Conservation (phyloP, 2,797 vertebrate species). For the Falco cherrug region DNA sequence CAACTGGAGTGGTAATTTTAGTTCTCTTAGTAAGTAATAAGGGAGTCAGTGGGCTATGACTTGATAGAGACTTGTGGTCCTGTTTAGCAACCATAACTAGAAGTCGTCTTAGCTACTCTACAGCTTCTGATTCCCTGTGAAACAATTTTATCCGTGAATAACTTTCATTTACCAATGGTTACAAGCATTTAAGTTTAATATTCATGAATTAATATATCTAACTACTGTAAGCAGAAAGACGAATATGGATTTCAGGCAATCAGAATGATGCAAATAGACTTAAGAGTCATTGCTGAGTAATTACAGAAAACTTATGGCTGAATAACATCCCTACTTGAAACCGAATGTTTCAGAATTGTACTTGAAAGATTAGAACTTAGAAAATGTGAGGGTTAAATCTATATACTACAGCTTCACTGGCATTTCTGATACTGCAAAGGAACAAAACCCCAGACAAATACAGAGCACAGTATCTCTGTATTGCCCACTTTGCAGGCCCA, state of each 20-base stretch:
- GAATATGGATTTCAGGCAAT: background rate
- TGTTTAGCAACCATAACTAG: background rate
- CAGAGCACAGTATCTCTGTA: background rate
- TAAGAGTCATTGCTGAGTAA: background rate
- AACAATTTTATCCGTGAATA: background rate
- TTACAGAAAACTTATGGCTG: background rate
- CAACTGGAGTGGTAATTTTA: background rate
- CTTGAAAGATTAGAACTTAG: background rate
- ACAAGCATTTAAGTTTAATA: background rate
- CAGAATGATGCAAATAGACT: background rate
- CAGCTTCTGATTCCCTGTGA: background rate
- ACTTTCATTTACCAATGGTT: background rate
- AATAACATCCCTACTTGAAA: background rate
- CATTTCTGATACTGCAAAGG: background rate
- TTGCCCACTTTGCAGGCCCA: background rate
- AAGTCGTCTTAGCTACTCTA: background rate
- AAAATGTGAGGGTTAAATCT: background rate
- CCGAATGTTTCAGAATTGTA: fast-evolving
- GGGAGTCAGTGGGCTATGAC: background rate
- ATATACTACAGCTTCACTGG: background rate
- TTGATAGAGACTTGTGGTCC: background rate
- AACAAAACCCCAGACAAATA: background rate
- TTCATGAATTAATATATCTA: background rate
- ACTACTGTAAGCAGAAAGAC: background rate
- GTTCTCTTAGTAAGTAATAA: background rate